Percentiles rank a stretch among this genome's conserved stretches.
Evolutionary conservation across 2,888 invertebrate species (phyloP).

Genomic region (Terebella lapidaria): DNA sequence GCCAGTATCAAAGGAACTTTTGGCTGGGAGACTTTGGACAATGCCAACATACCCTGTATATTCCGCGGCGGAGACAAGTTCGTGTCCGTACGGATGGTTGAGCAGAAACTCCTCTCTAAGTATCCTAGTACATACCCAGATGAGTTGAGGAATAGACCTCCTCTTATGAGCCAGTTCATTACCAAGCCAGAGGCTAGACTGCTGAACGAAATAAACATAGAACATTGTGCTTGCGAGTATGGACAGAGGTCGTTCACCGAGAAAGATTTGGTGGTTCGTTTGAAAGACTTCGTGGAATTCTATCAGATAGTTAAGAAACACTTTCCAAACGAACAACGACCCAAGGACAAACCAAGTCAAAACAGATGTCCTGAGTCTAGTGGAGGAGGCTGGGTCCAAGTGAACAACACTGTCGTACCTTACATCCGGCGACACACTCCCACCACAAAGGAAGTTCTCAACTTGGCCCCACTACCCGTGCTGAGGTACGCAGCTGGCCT

Average conservation of each 20-base stretch:
- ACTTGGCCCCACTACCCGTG: conserved; percentile 74
- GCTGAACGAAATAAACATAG: conserved; percentile 85
- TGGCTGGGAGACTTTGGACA: conserved; percentile 85
- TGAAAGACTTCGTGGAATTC: conserved; percentile 81
- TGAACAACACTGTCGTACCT: conserved; percentile 85
- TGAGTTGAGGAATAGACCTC: conserved; percentile 81
- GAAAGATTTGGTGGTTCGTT: conserved; percentile 82
- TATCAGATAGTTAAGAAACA: conserved; percentile 69
- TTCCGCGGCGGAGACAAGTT: conserved; percentile 77
- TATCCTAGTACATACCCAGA: conserved; percentile 60
- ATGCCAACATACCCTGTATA: conserved; percentile 71
- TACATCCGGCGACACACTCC: conserved; percentile 67
- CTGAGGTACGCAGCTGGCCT: conserved; percentile 46
- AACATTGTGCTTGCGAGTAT: conserved; percentile 86
- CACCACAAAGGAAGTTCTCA: conserved; percentile 58
- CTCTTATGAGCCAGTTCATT: conserved; percentile 87
- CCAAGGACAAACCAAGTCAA: neutral
- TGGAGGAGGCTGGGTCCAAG: conserved; percentile 41
- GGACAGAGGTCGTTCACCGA: conserved; percentile 81
- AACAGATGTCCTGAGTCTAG: neutral
- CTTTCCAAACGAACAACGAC: conserved; percentile 30
- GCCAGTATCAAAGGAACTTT: conserved; percentile 62
- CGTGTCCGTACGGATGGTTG: conserved; percentile 91
- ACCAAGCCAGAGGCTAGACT: conserved; percentile 84
- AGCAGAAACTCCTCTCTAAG: conserved; percentile 66